phyloP scores from a whole-genome alignment of 2,113 vertebrate genomes.

The Muscicapa adusta region DNA sequence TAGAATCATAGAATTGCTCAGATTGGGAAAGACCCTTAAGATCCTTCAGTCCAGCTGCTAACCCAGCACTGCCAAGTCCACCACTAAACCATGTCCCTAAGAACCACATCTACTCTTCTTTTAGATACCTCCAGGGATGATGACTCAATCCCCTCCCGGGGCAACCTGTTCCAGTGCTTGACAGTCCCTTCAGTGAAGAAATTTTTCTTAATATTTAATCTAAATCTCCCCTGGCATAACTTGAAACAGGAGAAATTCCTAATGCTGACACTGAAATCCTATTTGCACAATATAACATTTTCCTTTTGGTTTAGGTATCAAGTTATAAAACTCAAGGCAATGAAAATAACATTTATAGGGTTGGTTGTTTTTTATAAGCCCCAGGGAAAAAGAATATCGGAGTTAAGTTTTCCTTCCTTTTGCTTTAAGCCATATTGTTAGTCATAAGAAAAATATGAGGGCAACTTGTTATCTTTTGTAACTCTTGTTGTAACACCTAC shows the following conservation, averaged over 20 bases:
- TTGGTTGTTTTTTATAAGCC: background rate
- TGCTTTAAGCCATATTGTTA: constrained; percentile 1
- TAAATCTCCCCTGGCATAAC: background rate
- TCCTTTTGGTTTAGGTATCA: background rate
- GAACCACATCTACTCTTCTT: background rate
- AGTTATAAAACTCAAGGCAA: background rate
- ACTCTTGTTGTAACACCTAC: background rate
- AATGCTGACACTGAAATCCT: background rate
- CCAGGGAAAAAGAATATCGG: background rate
- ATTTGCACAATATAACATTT: background rate
- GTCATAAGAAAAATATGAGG: background rate
- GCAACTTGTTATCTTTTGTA: constrained; percentile 6
- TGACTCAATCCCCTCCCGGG: background rate
- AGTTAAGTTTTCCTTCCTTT: background rate
- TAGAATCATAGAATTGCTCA: background rate
- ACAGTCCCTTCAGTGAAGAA: background rate
- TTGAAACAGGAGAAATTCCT: background rate
- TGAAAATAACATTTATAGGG: background rate
- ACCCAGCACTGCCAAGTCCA: background rate
- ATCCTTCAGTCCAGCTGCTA: background rate
- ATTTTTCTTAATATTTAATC: background rate
- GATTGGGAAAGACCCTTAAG: background rate
- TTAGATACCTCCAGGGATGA: background rate
- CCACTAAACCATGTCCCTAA: background rate
- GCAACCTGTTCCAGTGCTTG: background rate